Evolutionary conservation across 2,888 invertebrate species (phyloP), one percentile per base, ranked within the genome.

Genomic region (Diarsia mendica): DNA sequence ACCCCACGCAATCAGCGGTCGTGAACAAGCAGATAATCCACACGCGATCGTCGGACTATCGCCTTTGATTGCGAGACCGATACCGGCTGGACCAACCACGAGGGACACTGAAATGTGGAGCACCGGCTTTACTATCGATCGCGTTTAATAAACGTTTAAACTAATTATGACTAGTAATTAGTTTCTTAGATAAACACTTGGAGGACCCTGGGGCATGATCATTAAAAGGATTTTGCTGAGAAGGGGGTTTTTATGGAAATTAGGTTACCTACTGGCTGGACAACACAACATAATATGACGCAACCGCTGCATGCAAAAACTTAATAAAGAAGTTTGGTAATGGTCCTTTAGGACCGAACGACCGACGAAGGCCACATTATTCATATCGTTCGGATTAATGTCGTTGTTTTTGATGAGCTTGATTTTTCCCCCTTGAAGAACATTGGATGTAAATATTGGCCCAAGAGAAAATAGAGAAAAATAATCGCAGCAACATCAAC

Each of bases 1-100:
- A 90, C 89, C 8, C 89, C 91, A 68, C 91, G 90, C 76, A 90
- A 89, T 91, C 92, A 15, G 90, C 90, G 53, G 89, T 89, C 87
- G 76, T 90, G 55, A 92, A 90, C 82, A 92, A 92, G 79, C 84
- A 91, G 77, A 84, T 92, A 2, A 33, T 92, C 73, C 85, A 86
- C 81, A 87, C 91, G 60, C 87, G 87, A 74, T 71, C 72, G 11
- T 74, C 28, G 3, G 60, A 33, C 60, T 60, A 60, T 90, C 13
- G 90, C 90, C 85, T 74, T 84, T 20, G 64, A 72, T 72, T 90
- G 83, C 73, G 81, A 89, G 53, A 91, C 91, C 0, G 85, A 89
- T 69, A 89, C 80, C 39, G 71, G 77, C 48, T 88, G 91, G 88
- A 88, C 87, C 39, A 90, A 91, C 55, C 91, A 91, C 69, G 84